Base-by-base conservation (phyloP, 2,888 invertebrate genomes). In the Xanthostigma xanthostigma region DNA sequence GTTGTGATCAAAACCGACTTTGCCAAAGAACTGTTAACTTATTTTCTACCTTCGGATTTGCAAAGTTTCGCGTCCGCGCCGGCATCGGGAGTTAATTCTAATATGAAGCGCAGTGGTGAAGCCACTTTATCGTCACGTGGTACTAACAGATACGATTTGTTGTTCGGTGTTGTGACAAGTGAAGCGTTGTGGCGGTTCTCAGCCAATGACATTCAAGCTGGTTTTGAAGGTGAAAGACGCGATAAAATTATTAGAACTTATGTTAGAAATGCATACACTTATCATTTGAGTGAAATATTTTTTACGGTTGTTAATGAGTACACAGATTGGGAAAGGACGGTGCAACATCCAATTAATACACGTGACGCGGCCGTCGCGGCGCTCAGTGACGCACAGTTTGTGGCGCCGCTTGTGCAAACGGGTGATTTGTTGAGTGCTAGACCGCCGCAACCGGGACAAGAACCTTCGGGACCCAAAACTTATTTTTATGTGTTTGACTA, bases 231-330 rank as follows among this genome's bases (percentile, higher is more conserved):
- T 51, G 90, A 91, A 56, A 78, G 88, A 53, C 73, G 91, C 49
- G 91, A 91, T 70, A 80, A 86, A 62, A 88, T 92, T 65, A 74
- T 87, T 64, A 76, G 92, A 62, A 91, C 93, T 36, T 89, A 93
- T 67, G 94, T 96, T 47, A 76, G 94, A 52, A 95, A 96, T 69
- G 84, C 93, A 36, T 97, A 91, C 70, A 87, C 87, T 53, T 95
- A 89, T 70, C 96, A 97, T 67, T 75, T 94, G 57, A 92, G 91
- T 63, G 95, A 96, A 70, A 94, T 97, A 61, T 93, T 93, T 72
- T 89, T 89, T 66, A 92, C 96, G 55, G 87, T 95, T 56, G 87
- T 92, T 56, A 95, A 95, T 67, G 95, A 96, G 63, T 97, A 97
- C 70, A 96, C 95, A 50, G 94, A 96, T 67, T 97, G 96, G 96